A percentile compares a stretch with the other conserved stretches of the same genome.
phyloP scores from a whole-genome alignment of 1,140 invertebrate species.

The Drosophila ananassae region DNA sequence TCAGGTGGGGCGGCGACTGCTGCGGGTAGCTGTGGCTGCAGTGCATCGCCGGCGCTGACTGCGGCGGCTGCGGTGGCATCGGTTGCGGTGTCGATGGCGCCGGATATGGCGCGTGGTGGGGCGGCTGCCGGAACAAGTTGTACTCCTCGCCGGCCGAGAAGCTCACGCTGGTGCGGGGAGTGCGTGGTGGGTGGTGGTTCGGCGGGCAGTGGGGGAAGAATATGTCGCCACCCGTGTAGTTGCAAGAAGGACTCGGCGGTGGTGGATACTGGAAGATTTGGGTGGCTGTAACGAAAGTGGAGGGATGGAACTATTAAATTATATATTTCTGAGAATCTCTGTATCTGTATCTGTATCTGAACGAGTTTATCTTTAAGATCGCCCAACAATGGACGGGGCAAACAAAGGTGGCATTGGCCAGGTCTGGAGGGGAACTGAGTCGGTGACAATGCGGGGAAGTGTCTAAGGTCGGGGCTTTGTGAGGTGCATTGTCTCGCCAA shows the following conservation, averaged over 20 bases:
- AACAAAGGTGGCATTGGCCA: slow-evolving; percentile 63
- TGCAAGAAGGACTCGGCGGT: slow-evolving; percentile 79
- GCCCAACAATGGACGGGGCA: slow-evolving; percentile 23
- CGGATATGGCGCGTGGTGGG: slow-evolving; percentile 55
- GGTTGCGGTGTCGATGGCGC: slow-evolving; percentile 70
- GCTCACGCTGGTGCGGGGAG: slow-evolving; percentile 73
- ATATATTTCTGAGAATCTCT: not conserved
- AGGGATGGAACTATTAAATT: not conserved
- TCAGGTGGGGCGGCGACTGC: slow-evolving; percentile 58
- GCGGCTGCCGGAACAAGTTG: slow-evolving; percentile 73
- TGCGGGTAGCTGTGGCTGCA: slow-evolving; percentile 74
- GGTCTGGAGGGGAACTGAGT: slow-evolving; percentile 5
- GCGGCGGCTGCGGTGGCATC: slow-evolving; percentile 68
- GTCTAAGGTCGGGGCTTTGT: slow-evolving; percentile 61
- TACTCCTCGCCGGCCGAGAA: slow-evolving; percentile 73
- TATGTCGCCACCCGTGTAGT: slow-evolving; percentile 66
- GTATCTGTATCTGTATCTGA: too few species aligned
- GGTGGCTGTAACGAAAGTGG: slow-evolving; percentile 55
- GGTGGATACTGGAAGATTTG: slow-evolving; percentile 82
- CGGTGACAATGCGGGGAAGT: slow-evolving; percentile 71
- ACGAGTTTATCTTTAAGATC: slow-evolving; percentile 5
- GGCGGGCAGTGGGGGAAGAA: slow-evolving; percentile 72
- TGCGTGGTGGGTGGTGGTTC: slow-evolving; percentile 62
- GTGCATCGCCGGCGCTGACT: slow-evolving; percentile 77
- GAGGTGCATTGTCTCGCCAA: slow-evolving; percentile 36